phyloP scores from a whole-genome alignment of 2,113 vertebrate genomes.

The Pteronura brasiliensis region DNA sequence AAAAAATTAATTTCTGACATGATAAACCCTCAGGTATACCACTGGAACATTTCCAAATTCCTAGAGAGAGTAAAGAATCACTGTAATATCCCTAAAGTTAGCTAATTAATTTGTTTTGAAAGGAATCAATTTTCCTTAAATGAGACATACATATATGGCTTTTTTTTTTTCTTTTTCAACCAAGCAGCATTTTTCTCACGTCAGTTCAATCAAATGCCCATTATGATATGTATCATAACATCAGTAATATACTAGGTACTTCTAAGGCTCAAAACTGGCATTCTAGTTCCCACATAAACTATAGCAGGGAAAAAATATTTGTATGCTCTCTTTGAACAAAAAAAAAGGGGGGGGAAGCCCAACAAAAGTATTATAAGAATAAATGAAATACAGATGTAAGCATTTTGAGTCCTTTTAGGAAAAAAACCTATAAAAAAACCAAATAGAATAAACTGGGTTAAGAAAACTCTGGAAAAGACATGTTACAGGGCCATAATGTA shows the following conservation, averaged over 20 bases:
- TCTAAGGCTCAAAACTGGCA: background rate
- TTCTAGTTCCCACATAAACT: background rate
- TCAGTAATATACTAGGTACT: background rate
- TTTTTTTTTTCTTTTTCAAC: background rate
- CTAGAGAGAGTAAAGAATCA: background rate
- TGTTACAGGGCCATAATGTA: background rate
- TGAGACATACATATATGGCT: background rate
- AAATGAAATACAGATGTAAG: background rate
- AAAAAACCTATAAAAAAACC: background rate
- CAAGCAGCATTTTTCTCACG: background rate
- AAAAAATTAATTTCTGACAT: conserved; percentile 36
- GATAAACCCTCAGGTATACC: background rate
- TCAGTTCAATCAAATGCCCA: background rate
- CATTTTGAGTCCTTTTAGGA: background rate
- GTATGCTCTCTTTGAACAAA: background rate
- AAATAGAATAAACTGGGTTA: background rate
- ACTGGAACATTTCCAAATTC: conserved; percentile 33
- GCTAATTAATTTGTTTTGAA: conserved; percentile 10
- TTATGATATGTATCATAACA: background rate
- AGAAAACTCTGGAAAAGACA: conserved; percentile 9
- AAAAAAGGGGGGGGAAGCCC: background rate
- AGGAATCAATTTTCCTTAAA: conserved; percentile 43
- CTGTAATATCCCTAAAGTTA: background rate
- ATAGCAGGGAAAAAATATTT: background rate
- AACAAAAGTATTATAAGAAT: conserved; percentile 3